phyloP scores from a whole-genome alignment of 2,797 vertebrate genomes.

The Periophthalmus magnuspinnatus region DNA sequence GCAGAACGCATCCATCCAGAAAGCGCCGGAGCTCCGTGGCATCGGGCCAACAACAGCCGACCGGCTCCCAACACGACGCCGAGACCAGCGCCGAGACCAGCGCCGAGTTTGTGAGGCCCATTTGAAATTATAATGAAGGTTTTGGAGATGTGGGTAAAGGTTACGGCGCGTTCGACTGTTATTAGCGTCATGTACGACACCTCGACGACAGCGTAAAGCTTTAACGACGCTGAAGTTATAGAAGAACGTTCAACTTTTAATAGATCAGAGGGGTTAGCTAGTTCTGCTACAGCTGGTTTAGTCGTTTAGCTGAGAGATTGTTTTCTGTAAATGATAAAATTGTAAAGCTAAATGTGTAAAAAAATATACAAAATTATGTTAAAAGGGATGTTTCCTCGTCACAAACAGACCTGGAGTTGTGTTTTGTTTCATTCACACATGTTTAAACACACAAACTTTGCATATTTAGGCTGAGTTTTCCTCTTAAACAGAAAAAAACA shows the following conservation, averaged over 20 bases:
- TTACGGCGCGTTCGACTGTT: not conserved
- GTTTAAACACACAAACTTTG: no score
- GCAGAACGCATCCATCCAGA: conserved; percentile 24
- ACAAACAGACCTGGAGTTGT: no score
- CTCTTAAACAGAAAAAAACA: no score
- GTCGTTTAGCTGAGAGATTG: no score
- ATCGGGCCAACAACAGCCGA: conserved; percentile 5
- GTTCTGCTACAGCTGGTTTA: not conserved
- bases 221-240: not conserved
- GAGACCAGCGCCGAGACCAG: no score
- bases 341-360: no score
- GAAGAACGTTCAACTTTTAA: not conserved
- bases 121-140: not conserved
- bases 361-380: no score
- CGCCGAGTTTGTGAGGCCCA: conserved; percentile 1
- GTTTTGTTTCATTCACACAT: no score
- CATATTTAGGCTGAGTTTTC: no score
- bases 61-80: not conserved
- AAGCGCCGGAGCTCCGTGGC: conserved; percentile 3
- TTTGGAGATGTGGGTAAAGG: not conserved
- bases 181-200: not conserved
- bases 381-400: no score
- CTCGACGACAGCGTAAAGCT: not conserved
- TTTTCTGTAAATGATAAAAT: no score
- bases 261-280: no score